phyloP scores from a whole-genome alignment of 2,888 invertebrate species.

The Danaus chrysippus region DNA sequence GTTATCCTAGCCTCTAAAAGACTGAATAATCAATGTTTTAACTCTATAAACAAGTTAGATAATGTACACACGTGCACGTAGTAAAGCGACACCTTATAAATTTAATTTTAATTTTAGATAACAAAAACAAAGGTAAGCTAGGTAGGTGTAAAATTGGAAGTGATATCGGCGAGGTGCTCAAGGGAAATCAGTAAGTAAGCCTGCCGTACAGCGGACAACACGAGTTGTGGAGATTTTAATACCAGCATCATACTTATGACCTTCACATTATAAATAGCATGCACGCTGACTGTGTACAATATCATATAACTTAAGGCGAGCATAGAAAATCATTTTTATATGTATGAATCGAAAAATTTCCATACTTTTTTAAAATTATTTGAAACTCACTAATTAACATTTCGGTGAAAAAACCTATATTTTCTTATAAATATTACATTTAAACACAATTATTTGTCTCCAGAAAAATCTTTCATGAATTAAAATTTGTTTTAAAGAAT shows the following conservation, averaged over 20 bases:
- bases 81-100: slow-evolving; percentile 14
- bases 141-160: slow-evolving; percentile 62
- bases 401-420: too few relatives aligned
- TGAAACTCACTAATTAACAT: too few relatives aligned
- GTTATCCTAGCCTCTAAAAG: too few relatives aligned
- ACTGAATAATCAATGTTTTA: too few relatives aligned
- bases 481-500: background rate
- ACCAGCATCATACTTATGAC: slow-evolving; percentile 7
- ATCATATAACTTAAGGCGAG: slow-evolving; percentile 20
- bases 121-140: slow-evolving; percentile 25
- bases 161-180: slow-evolving; percentile 54
- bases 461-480: too few relatives aligned
- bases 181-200: slow-evolving; percentile 63
- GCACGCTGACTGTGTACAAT: slow-evolving; percentile 6
- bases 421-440: too few relatives aligned
- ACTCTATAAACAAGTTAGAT: too few relatives aligned
- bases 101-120: slow-evolving; percentile 21
- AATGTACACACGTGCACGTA: background rate
- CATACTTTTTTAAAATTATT: too few relatives aligned
- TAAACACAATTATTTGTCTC: too few relatives aligned
- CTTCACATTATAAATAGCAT: background rate
- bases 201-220: slow-evolving; percentile 14
- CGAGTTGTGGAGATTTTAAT: background rate
- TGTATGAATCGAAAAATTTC: too few relatives aligned
- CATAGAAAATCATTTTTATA: background rate